Conservation (phyloP, 2,113 vertebrate genomes). For the Elephas maximus region DNA sequence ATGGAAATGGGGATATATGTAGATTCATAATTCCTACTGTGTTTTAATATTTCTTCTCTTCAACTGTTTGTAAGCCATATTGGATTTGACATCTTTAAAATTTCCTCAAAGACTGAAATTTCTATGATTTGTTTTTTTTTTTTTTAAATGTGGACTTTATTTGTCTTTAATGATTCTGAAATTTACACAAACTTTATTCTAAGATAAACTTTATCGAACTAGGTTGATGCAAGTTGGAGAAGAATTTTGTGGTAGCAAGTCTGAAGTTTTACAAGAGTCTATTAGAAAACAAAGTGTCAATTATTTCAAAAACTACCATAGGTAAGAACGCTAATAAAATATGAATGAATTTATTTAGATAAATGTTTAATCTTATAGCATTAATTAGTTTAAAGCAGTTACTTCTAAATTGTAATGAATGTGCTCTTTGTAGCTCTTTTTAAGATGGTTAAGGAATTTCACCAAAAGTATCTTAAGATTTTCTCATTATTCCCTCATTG, state of each 20-base stretch:
- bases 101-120: conserved; percentile 19
- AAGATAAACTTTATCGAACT: conserved; percentile 60
- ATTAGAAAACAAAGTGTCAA: conserved; percentile 98
- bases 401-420: conserved; percentile 56
- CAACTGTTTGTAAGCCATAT: conserved; percentile 37
- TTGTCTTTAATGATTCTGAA: neutral
- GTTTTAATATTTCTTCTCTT: conserved; percentile 14
- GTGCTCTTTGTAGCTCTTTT: neutral
- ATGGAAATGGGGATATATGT: conserved; percentile 10
- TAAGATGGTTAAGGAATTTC: neutral
- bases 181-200: conserved; percentile 52
- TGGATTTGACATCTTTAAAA: conserved; percentile 27
- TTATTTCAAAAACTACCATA: conserved; percentile 99
- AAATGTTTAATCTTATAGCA: neutral
- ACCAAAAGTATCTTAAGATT: neutral
- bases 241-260: conserved; percentile 98
- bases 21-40: conserved; percentile 39
- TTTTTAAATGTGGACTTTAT: conserved; percentile 29
- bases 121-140: conserved; percentile 12
- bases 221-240: conserved; percentile 99
- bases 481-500: conserved; percentile 21
- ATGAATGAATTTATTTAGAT: neutral
- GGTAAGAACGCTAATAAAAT: conserved; percentile 88
- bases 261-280: conserved; percentile 98
- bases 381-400: conserved; percentile 58